phyloP scores from a whole-genome alignment of 1,140 invertebrate genomes.

The Caerostris darwini region DNA sequence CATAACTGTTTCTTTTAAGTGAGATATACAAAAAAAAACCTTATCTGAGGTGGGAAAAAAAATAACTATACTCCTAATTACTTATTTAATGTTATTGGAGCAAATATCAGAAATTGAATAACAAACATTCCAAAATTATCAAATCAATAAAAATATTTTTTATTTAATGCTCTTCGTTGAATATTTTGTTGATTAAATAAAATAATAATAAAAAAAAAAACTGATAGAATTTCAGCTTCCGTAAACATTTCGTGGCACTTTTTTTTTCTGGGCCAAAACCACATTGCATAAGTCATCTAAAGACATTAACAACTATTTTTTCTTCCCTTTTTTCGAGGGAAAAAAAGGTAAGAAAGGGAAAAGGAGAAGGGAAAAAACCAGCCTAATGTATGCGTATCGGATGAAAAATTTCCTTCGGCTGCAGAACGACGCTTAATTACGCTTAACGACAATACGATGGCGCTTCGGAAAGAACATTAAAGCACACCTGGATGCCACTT shows the following conservation, averaged over 20 bases:
- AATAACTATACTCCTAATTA: not conserved
- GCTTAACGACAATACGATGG: conserved; percentile 75
- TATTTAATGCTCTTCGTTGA: not conserved
- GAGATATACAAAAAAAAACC: not conserved
- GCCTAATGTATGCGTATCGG: conserved; percentile 71
- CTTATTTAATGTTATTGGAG: not conserved
- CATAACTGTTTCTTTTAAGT: not conserved
- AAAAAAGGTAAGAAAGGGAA: not conserved
- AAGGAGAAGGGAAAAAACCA: not conserved
- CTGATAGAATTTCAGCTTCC: not conserved
- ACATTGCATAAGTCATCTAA: conserved; percentile 62
- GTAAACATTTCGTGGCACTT: conserved; percentile 34
- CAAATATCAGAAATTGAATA: not conserved
- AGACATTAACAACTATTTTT: conserved; percentile 74
- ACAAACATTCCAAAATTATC: not conserved
- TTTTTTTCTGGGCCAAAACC: not conserved
- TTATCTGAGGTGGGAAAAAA: not conserved
- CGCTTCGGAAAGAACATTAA: conserved; percentile 67
- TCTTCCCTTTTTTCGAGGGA: conserved; percentile 23
- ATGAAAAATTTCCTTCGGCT: conserved; percentile 46
- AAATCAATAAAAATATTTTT: not conserved
- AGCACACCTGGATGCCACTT: conserved; percentile 68
- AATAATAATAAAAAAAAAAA: not conserved
- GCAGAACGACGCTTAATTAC: conserved; percentile 67
- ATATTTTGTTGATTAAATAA: not conserved